These are phyloP conservation scores for Drosophila funebris DNA, from an alignment of 1,140 invertebrate species.

Conservation along the genomic window DNA sequence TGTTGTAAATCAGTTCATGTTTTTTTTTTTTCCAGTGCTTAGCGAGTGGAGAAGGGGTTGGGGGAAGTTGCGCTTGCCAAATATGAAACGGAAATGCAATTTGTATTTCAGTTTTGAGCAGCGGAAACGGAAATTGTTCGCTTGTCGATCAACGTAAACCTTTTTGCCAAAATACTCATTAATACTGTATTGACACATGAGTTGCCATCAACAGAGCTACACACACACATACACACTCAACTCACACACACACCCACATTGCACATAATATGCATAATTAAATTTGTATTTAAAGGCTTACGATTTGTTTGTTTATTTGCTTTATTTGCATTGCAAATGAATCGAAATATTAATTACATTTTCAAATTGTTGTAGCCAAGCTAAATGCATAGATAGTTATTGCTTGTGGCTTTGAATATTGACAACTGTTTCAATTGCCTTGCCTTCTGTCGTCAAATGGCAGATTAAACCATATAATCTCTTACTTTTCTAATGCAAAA, in stretches of 20 bases:
- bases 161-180: slow-evolving; percentile 2
- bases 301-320: slow-evolving; percentile 21
- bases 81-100: slow-evolving; percentile 63
- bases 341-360: slow-evolving; percentile 53
- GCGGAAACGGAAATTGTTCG: slow-evolving; percentile 69
- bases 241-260: background rate
- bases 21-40: too few species aligned
- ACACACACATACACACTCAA: background rate
- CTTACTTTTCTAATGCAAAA: too few species aligned
- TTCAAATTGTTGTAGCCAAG: slow-evolving; percentile 7
- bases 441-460: background rate
- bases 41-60: too few species aligned
- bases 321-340: slow-evolving; percentile 56
- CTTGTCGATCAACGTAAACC: slow-evolving; percentile 35
- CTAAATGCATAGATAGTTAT: background rate
- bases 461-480: background rate
- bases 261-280: slow-evolving; percentile 29
- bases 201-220: background rate
- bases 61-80: slow-evolving; percentile 17
- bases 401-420: too few species aligned
- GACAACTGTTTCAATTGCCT: too few species aligned
- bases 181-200: slow-evolving; percentile 8
- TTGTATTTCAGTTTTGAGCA: slow-evolving; percentile 53
- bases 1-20: slow-evolving; percentile 43
- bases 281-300: slow-evolving; percentile 28